phyloP scores from a whole-genome alignment of 2,888 invertebrate species.

The Pterostichus niger region DNA sequence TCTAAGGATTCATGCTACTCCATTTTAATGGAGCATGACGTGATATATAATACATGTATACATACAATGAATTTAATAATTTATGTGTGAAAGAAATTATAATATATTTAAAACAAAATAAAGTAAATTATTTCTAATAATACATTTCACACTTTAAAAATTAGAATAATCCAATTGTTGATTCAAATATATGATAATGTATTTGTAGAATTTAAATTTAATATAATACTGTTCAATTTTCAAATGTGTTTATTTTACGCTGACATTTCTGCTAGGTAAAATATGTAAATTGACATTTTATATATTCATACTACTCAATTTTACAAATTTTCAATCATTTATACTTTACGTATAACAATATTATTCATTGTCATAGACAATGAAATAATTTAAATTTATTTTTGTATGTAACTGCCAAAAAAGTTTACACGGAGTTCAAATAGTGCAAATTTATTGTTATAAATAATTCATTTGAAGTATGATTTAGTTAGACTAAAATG shows the following conservation, averaged over 20 bases:
- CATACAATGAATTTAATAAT: background rate
- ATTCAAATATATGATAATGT: constrained; percentile 12
- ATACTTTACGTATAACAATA: constrained; percentile 4
- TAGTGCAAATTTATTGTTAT: too few species aligned
- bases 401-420: background rate
- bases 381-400: constrained; percentile 3
- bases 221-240: constrained; percentile 19
- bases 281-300: constrained; percentile 31
- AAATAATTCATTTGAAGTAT: too few species aligned
- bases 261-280: constrained; percentile 23
- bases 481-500: too few species aligned
- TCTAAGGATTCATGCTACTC: too few species aligned
- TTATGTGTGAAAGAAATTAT: background rate
- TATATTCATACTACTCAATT: constrained; percentile 19
- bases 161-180: background rate
- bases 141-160: too few species aligned
- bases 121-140: too few species aligned
- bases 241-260: constrained; percentile 11
- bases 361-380: constrained; percentile 16
- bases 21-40: too few species aligned
- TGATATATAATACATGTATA: too few species aligned
- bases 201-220: constrained; percentile 6
- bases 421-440: too few species aligned
- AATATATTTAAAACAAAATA: too few species aligned
- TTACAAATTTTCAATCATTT: constrained; percentile 28